Percentiles rank a stretch among this genome's conserved stretches.
Evolutionary conservation across 2,113 vertebrate species (phyloP).

Genomic region (Oreochromis spilurus): DNA sequence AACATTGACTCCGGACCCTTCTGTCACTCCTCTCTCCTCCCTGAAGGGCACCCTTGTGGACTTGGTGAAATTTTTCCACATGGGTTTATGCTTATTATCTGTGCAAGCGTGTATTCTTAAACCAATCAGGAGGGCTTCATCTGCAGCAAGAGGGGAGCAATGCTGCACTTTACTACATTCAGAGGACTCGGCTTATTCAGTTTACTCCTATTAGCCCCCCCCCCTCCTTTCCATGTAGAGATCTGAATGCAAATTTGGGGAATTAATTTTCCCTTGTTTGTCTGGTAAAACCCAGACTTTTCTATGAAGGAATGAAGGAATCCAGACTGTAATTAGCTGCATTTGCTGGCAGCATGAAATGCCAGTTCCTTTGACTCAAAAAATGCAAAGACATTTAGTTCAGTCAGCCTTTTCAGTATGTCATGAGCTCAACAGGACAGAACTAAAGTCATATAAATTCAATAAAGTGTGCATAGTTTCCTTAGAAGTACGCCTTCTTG

Average conservation of each 20-base stretch:
- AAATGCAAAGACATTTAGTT: not conserved
- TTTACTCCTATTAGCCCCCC: constrained; percentile 25
- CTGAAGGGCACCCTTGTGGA: constrained; percentile 61
- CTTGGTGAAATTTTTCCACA: constrained; percentile 36
- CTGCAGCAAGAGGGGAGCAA: constrained; percentile 27
- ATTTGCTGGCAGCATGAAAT: not conserved
- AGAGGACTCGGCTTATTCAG: constrained; percentile 18
- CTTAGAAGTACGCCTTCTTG: not conserved
- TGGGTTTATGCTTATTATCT: constrained; percentile 55
- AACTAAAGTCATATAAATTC: not conserved
- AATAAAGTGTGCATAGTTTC: not conserved
- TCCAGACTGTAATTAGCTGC: not conserved
- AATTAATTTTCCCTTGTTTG: constrained; percentile 42
- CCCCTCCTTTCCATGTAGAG: not conserved
- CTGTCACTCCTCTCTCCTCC: constrained; percentile 37
- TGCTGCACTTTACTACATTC: not conserved
- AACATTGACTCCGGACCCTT: constrained; percentile 49
- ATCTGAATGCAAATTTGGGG: constrained; percentile 22
- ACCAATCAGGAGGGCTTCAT: constrained; percentile 39
- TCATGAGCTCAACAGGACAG: not conserved
- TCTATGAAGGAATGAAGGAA: not conserved
- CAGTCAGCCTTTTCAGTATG: not conserved
- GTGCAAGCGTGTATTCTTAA: constrained; percentile 38
- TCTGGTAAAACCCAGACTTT: constrained; percentile 11
- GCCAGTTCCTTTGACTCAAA: not conserved